A percentile compares a stretch with the other conserved stretches of the same genome.
Evolutionary conservation across 2,113 vertebrate genomes (phyloP).

Genomic region (Calonectris borealis): DNA sequence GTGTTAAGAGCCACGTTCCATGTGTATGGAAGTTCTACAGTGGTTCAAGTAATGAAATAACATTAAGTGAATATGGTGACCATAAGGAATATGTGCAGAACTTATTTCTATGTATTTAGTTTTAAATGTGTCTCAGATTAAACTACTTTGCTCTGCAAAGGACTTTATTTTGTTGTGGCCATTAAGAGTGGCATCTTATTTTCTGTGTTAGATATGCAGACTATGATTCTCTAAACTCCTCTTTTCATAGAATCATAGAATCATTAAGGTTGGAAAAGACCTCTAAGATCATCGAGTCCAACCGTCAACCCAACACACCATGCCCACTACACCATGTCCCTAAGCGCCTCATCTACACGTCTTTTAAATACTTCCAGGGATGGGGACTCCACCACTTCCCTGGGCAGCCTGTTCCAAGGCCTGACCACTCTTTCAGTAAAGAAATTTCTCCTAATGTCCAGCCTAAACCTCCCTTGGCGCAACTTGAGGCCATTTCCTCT

Average conservation of each 20-base stretch:
- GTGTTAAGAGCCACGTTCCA: accelerated
- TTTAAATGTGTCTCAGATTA: background rate
- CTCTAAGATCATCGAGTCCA: no score
- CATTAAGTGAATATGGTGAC: background rate
- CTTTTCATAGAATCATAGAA: background rate
- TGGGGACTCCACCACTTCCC: no score
- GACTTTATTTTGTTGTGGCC: background rate
- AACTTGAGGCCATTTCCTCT: no score
- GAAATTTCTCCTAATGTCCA: no score
- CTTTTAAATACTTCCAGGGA: no score
- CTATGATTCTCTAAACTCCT: background rate
- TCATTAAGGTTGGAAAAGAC: no score
- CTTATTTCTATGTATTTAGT: background rate
- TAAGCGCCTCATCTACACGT: no score
- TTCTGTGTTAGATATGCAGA: background rate
- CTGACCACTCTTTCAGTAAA: no score
- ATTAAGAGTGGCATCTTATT: background rate
- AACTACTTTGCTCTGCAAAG: background rate
- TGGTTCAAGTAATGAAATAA: background rate
- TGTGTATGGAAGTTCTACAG: background rate
- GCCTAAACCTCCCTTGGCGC: no score
- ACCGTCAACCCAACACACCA: no score
- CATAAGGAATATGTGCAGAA: background rate
- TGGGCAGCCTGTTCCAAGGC: no score
- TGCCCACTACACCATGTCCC: no score